Conservation (phyloP, 2,797 vertebrate genomes). For the Parotocinclus haroldoi region DNA sequence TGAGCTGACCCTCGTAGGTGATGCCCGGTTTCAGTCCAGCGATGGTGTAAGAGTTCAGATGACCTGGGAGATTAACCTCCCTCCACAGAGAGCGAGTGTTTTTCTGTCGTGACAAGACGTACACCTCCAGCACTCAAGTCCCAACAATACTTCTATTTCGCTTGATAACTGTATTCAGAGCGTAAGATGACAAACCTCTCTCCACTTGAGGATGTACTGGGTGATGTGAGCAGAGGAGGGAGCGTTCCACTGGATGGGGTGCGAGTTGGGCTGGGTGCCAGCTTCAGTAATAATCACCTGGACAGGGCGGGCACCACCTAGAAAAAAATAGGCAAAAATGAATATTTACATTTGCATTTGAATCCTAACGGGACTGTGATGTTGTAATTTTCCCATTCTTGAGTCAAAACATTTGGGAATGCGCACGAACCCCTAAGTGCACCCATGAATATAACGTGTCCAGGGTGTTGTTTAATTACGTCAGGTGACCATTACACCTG, state of each 20-base stretch:
- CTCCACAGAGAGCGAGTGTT: slow-evolving; percentile 76
- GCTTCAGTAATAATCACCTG: slow-evolving; percentile 93
- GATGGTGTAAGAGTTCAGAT: slow-evolving; percentile 93
- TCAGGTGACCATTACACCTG: too few species aligned
- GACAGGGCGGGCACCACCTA: slow-evolving; percentile 83
- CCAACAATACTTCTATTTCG: too few species aligned
- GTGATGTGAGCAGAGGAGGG: slow-evolving; percentile 85
- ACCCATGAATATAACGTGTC: too few species aligned
- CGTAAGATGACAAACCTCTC: slow-evolving; percentile 71
- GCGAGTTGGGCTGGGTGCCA: slow-evolving; percentile 87
- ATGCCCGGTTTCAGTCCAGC: slow-evolving; percentile 87
- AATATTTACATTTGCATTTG: too few species aligned
- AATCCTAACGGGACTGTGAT: too few species aligned
- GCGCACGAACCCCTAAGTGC: too few species aligned
- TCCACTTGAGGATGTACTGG: slow-evolving; percentile 93
- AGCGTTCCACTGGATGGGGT: slow-evolving; percentile 94
- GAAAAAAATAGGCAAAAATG: not conserved
- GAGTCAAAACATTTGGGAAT: too few species aligned
- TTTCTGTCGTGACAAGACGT: slow-evolving; percentile 72
- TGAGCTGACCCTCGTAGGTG: slow-evolving; percentile 92
- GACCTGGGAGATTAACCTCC: slow-evolving; percentile 85
- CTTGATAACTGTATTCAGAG: not conserved
- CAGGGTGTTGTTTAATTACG: too few species aligned
- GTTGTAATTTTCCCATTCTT: too few species aligned
- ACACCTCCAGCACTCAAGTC: not conserved